phyloP scores from a whole-genome alignment of 2,888 invertebrate species.

The Epinotia demarniana region DNA sequence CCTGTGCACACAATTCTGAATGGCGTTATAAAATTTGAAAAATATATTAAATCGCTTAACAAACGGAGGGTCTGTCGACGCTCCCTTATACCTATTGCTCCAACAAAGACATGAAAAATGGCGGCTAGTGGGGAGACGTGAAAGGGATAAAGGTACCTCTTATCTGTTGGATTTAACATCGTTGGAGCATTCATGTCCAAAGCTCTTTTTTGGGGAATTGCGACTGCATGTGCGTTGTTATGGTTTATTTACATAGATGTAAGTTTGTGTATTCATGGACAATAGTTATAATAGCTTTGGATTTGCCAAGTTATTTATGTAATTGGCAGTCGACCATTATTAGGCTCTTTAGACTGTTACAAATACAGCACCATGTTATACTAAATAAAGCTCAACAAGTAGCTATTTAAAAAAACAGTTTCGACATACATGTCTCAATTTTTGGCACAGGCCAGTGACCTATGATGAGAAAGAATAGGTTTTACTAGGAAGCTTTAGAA shows the following conservation, averaged over 20 bases:
- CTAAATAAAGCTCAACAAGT: no score
- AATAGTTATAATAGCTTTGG: neutral
- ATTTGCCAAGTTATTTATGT: neutral
- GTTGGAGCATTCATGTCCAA: slow-evolving; percentile 61
- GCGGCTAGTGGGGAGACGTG: slow-evolving; percentile 70
- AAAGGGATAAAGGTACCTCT: slow-evolving; percentile 78
- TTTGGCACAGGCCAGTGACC: no score
- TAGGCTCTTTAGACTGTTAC: no score
- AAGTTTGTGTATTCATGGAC: slow-evolving; percentile 25
- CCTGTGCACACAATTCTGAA: slow-evolving; percentile 37
- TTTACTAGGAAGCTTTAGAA: no score
- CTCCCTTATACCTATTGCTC: slow-evolving; percentile 74
- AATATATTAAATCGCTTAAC: slow-evolving; percentile 60
- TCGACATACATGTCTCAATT: no score
- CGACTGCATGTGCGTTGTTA: slow-evolving; percentile 36
- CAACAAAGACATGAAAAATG: slow-evolving; percentile 83
- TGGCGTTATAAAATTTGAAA: slow-evolving; percentile 57
- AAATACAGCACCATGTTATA: no score
- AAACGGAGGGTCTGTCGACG: slow-evolving; percentile 59
- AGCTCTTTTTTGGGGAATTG: slow-evolving; percentile 53
- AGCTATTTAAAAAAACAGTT: no score
- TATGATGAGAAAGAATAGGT: no score
- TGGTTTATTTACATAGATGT: slow-evolving; percentile 37
- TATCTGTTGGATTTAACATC: slow-evolving; percentile 74
- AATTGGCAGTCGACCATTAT: neutral